Percentiles rank a stretch among this genome's conserved stretches.
These are phyloP conservation scores for Vireo griseus DNA, from an alignment of 2,797 vertebrate species.

Conservation along the genomic window DNA sequence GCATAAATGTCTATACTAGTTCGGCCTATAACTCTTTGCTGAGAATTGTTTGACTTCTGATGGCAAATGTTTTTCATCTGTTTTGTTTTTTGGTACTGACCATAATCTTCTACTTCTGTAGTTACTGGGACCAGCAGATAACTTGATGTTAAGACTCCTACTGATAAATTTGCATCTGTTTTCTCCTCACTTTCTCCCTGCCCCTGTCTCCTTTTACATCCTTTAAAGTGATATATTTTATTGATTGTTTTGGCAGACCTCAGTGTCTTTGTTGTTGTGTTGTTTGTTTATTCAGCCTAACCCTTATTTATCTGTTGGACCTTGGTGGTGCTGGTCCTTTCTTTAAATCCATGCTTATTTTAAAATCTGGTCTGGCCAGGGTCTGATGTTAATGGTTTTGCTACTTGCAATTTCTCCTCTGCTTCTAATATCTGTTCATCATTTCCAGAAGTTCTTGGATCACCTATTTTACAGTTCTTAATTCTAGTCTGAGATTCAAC, in stretches of 20 bases:
- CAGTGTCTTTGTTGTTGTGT: background rate
- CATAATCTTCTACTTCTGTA: background rate
- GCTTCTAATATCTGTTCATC: background rate
- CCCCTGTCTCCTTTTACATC: accelerated
- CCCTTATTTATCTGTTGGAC: background rate
- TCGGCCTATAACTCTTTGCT: background rate
- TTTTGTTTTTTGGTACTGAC: background rate
- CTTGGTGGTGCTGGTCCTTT: background rate
- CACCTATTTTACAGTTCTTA: background rate
- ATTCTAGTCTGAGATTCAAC: background rate
- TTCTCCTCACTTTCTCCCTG: background rate
- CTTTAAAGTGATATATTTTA: background rate
- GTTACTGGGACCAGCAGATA: background rate
- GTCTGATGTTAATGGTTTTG: background rate
- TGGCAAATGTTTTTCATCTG: background rate
- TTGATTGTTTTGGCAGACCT: background rate
- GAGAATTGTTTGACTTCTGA: background rate
- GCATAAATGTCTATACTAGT: background rate
- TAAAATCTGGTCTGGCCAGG: background rate
- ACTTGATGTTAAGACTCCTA: background rate
- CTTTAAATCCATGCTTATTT: background rate
- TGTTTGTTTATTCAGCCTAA: background rate
- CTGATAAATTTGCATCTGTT: background rate
- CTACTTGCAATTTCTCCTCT: background rate
- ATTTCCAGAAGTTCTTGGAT: background rate